Conservation (phyloP, 2,888 invertebrate genomes). For the Acleris sparsana region DNA sequence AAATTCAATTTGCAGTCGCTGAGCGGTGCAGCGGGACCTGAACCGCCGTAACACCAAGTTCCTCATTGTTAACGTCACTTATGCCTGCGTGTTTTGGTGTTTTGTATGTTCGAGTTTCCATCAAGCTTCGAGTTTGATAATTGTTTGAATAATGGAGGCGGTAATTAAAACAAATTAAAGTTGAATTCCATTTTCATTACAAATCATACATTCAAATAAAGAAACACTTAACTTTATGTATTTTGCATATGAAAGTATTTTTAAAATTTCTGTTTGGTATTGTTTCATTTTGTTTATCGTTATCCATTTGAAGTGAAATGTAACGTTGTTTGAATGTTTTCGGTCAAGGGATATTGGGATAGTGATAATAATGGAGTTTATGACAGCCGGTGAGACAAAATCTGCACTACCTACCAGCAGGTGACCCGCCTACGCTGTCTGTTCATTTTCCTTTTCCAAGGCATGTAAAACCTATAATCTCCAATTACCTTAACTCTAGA, state of each 20-base stretch:
- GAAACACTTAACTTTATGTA: neutral
- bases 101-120: constrained; percentile 8
- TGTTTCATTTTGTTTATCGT: neutral
- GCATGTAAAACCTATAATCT: too few relatives aligned
- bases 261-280: neutral
- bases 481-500: too few relatives aligned
- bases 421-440: too few relatives aligned
- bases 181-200: constrained; percentile 5
- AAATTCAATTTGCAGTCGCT: constrained; percentile 74
- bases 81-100: constrained; percentile 34
- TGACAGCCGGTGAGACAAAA: too few relatives aligned
- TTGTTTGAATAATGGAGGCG: constrained; percentile 15
- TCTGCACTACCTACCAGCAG: too few relatives aligned
- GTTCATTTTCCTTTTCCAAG: too few relatives aligned
- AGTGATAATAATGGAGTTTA: too few relatives aligned
- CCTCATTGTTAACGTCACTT: constrained; percentile 55
- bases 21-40: constrained; percentile 54
- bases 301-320: too few relatives aligned
- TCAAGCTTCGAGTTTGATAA: constrained; percentile 11
- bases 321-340: too few relatives aligned
- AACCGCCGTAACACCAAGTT: constrained; percentile 52
- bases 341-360: too few relatives aligned
- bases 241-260: neutral
- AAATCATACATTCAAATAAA: constrained; percentile 43
- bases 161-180: constrained; percentile 18